These are phyloP conservation scores for Cephus cinctus DNA, from an alignment of 1,140 invertebrate species.

Conservation along the genomic window DNA sequence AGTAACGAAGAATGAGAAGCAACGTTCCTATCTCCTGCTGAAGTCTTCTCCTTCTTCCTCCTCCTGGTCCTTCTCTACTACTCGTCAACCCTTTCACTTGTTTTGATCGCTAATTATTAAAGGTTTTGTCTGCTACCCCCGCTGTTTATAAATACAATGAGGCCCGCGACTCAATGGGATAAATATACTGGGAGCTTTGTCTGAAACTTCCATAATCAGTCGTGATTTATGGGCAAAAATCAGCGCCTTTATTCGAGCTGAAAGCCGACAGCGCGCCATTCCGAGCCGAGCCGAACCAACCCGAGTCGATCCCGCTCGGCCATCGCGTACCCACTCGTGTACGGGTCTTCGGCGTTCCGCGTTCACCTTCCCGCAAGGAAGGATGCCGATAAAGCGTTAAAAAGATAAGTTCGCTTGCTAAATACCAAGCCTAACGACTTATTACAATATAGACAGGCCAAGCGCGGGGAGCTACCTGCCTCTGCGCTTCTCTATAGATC, in stretches of 20 bases:
- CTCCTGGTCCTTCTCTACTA: too few relatives aligned
- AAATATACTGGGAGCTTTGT: constrained; percentile 32
- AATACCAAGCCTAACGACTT: constrained; percentile 35
- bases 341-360: too few relatives aligned
- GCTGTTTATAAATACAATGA: constrained; percentile 12
- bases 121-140: constrained; percentile 27
- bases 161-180: constrained; percentile 26
- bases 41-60: too few relatives aligned
- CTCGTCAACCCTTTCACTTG: neutral
- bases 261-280: constrained; percentile 24
- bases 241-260: constrained; percentile 33
- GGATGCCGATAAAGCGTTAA: neutral
- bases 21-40: too few relatives aligned
- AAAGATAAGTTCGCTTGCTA: constrained; percentile 30
- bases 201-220: constrained; percentile 39
- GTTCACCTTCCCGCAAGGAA: neutral
- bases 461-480: too few relatives aligned
- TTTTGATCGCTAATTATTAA: constrained; percentile 30
- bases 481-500: too few relatives aligned
- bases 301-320: too few relatives aligned
- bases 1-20: neutral
- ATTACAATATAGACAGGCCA: too few relatives aligned
- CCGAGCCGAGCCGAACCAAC: too few relatives aligned
- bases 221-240: constrained; percentile 43
- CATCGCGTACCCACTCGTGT: too few relatives aligned